Evolutionary conservation across 2,888 invertebrate genomes (phyloP).

Genomic region (Tineola bisselliella): DNA sequence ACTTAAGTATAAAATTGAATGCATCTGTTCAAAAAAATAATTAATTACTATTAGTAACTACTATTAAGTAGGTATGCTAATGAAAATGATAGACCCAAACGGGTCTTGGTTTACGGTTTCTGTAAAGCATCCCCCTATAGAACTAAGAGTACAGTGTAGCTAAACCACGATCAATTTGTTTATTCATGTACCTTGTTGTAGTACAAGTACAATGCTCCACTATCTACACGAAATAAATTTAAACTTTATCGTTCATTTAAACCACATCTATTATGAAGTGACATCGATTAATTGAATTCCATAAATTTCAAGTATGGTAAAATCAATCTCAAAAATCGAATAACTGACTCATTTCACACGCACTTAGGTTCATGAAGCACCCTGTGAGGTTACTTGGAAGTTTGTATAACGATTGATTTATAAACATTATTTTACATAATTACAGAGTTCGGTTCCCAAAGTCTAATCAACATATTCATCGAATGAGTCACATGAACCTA

Average conservation of each 20-base stretch:
- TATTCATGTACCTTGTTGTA: background rate
- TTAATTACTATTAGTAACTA: no score
- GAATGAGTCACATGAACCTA: conserved; percentile 45
- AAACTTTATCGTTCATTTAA: no score
- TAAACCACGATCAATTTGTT: background rate
- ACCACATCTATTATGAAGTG: no score
- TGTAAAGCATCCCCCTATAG: background rate
- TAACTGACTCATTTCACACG: background rate
- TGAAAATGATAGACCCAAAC: background rate
- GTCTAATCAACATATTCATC: conserved; percentile 46
- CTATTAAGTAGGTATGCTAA: no score
- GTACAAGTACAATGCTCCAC: background rate
- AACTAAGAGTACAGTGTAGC: background rate
- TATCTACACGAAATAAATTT: no score
- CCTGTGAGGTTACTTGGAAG: background rate
- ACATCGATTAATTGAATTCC: no score
- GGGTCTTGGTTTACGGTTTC: background rate
- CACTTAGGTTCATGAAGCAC: background rate
- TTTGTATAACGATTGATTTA: background rate
- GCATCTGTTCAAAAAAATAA: no score
- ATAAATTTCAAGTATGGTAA: no score
- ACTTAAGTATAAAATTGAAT: no score
- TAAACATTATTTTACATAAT: conserved; percentile 1
- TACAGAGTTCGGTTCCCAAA: conserved; percentile 24
- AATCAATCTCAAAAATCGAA: no score